phyloP scores from a whole-genome alignment of 2,113 vertebrate genomes.

The Pluvialis apricaria region DNA sequence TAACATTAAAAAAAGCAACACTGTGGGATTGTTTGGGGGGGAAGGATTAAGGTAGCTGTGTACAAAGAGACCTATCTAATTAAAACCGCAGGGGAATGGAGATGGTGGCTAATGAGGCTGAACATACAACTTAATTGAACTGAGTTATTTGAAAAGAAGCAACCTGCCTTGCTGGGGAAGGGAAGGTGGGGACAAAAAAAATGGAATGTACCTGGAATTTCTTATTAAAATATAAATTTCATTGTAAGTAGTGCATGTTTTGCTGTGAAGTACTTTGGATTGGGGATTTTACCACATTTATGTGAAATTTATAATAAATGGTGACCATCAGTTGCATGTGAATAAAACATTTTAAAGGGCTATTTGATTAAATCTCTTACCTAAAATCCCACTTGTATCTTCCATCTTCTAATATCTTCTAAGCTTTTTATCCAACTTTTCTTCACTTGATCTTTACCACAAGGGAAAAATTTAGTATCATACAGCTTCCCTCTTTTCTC shows the following conservation, averaged over 20 bases:
- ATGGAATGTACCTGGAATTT: not conserved
- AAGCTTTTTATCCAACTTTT: not conserved
- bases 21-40: not conserved
- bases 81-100: not conserved
- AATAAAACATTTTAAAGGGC: not conserved
- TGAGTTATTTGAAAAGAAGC: conserved; percentile 3
- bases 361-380: not conserved
- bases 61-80: conserved; percentile 18
- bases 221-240: not conserved
- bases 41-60: not conserved
- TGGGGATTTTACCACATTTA: not conserved
- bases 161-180: not conserved
- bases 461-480: not conserved
- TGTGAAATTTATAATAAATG: not conserved
- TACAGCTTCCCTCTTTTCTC: not conserved
- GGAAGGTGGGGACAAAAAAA: accelerated
- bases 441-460: not conserved
- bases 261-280: not conserved
- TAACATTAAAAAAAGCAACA: not conserved
- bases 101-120: conserved; percentile 41
- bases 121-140: conserved; percentile 22
- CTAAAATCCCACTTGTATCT: not conserved
- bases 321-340: not conserved
- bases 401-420: not conserved
- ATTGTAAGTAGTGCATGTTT: not conserved